These are phyloP conservation scores for Anticlea derivata DNA, from an alignment of 2,888 invertebrate genomes.

Conservation along the genomic window DNA sequence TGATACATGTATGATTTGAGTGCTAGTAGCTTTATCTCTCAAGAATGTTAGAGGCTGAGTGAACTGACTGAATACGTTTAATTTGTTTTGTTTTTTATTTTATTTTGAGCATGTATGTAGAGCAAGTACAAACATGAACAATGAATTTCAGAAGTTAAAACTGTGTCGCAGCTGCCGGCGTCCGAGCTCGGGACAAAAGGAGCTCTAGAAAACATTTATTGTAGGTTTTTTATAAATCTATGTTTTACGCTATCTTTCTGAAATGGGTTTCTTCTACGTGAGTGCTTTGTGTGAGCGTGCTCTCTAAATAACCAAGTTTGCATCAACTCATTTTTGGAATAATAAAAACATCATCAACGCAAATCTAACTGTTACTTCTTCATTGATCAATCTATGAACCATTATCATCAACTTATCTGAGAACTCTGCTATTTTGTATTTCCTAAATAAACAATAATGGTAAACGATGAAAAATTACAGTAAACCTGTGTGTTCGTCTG, in stretches of 20 bases:
- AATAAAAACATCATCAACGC: too few species aligned
- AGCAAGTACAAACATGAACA: constrained; percentile 10
- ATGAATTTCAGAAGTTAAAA: constrained; percentile 27
- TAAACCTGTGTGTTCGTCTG: background rate
- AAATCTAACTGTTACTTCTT: background rate
- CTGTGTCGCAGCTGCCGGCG: constrained; percentile 22
- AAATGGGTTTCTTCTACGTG: constrained; percentile 4
- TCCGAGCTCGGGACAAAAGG: constrained; percentile 26
- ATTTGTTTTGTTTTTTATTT: background rate
- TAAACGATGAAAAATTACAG: too few species aligned
- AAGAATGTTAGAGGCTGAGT: too few species aligned
- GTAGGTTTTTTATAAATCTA: constrained; percentile 19
- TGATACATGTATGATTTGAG: too few species aligned
- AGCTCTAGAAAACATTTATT: constrained; percentile 27
- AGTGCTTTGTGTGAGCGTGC: constrained; percentile 18
- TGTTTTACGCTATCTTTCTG: constrained; percentile 13
- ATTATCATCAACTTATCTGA: too few species aligned
- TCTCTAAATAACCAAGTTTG: background rate
- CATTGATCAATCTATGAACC: too few species aligned
- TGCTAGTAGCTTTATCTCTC: too few species aligned
- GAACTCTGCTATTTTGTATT: too few species aligned
- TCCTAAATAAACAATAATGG: too few species aligned
- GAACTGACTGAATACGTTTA: too few species aligned
- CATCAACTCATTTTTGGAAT: too few species aligned
- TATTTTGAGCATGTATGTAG: constrained; percentile 5